Conservation (phyloP, 2,113 vertebrate genomes). For the Trochalopteron elliotii region DNA sequence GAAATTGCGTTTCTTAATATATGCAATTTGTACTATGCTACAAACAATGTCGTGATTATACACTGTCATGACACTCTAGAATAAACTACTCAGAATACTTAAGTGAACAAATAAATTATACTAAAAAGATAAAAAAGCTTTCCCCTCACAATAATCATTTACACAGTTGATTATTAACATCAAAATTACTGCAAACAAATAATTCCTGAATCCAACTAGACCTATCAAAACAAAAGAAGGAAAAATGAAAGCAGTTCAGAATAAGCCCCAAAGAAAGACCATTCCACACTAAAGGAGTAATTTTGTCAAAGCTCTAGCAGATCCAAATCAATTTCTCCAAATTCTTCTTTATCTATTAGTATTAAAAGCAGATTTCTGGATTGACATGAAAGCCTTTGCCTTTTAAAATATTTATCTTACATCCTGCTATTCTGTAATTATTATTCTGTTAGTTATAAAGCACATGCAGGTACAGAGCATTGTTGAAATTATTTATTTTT, state of each 20-base stretch:
- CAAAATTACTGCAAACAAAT: not conserved
- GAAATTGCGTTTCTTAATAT: not conserved
- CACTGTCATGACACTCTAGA: not conserved
- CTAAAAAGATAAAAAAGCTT: not conserved
- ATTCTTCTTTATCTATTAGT: not conserved
- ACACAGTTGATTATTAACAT: not conserved
- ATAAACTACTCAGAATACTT: not conserved
- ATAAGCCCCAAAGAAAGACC: not conserved
- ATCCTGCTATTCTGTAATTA: not conserved
- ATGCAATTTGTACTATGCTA: not conserved
- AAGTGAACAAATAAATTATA: not conserved
- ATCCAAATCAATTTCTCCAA: not conserved
- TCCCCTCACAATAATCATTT: not conserved
- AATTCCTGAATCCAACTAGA: not conserved
- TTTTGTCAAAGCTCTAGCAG: not conserved
- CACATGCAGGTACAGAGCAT: accelerated
- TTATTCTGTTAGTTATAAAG: not conserved
- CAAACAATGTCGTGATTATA: not conserved
- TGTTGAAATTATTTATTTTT: not conserved
- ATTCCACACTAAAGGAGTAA: not conserved
- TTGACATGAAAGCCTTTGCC: not conserved
- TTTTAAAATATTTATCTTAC: not conserved
- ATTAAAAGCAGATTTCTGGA: not conserved
- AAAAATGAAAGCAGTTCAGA: not conserved
- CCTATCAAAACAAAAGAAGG: not conserved